Evolutionary conservation across 2,888 invertebrate species (phyloP).

Genomic region (Sinodicranocentrus sp.): DNA sequence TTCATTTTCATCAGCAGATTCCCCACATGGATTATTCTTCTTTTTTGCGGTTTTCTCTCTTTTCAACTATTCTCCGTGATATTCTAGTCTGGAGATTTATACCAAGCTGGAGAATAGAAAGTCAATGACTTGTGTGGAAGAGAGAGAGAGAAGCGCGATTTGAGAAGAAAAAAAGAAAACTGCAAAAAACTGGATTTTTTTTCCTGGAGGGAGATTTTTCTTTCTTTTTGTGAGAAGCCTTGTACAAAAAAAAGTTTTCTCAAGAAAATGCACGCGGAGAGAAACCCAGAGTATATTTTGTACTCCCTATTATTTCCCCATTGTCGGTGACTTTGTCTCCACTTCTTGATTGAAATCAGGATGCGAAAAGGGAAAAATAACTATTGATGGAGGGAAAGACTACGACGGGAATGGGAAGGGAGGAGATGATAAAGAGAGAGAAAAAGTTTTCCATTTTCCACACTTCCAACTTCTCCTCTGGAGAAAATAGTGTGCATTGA

Average conservation of each 20-base stretch:
- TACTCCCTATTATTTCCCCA: neutral
- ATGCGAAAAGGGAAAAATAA: slow-evolving; percentile 1
- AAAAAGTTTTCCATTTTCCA: neutral
- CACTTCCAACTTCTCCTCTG: too few species aligned
- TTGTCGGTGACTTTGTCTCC: slow-evolving; percentile 5
- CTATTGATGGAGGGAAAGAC: too few species aligned
- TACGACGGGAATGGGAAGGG: neutral
- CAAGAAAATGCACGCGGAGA: neutral
- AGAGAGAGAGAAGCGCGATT: neutral
- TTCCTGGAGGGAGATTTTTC: too few species aligned
- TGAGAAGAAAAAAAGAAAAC: neutral
- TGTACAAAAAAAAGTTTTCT: neutral
- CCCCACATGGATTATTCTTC: neutral
- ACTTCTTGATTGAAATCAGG: slow-evolving; percentile 14
- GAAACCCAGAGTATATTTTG: too few species aligned
- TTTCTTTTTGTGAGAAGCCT: neutral
- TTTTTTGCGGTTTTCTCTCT: neutral
- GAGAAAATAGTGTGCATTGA: neutral
- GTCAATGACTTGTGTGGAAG: neutral
- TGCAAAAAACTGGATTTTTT: too few species aligned
- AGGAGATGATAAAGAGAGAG: neutral
- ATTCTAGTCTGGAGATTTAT: too few species aligned
- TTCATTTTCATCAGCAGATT: slow-evolving; percentile 10
- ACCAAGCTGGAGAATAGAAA: neutral
- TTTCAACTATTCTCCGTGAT: neutral